Conservation (phyloP, 2,797 vertebrate genomes). For the Melopsittacus undulatus region DNA sequence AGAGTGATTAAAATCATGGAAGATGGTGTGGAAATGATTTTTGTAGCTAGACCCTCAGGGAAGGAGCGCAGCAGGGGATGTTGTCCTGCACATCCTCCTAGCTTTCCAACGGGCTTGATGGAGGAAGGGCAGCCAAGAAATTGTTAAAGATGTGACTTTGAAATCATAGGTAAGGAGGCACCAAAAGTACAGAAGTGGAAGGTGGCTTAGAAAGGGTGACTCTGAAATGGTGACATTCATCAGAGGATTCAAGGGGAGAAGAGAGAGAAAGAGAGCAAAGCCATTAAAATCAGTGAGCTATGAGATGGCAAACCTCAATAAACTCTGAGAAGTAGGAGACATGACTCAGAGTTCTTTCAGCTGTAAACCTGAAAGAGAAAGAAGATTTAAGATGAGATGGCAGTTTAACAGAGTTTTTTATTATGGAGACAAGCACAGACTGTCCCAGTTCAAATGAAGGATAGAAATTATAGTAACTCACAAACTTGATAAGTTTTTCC, state of each 20-base stretch:
- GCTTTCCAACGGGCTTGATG: background rate
- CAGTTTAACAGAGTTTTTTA: background rate
- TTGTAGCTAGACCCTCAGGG: background rate
- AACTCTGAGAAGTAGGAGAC: background rate
- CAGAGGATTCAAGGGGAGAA: background rate
- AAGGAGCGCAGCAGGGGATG: background rate
- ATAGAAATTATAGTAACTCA: background rate
- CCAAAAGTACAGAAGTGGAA: background rate
- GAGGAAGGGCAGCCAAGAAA: background rate
- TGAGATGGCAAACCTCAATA: background rate
- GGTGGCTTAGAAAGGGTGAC: background rate
- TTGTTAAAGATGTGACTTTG: background rate
- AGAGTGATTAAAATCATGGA: background rate
- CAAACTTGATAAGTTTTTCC: background rate
- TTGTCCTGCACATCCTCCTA: background rate
- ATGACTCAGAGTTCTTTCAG: background rate
- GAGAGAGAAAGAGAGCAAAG: background rate
- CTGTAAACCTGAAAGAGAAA: background rate
- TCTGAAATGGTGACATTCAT: background rate
- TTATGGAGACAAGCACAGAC: background rate
- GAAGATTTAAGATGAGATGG: background rate
- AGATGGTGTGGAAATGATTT: background rate
- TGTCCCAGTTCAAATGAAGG: background rate
- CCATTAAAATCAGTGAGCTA: background rate
- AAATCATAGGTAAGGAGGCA: background rate